Percentiles rank a stretch among this genome's conserved stretches.
Conservation (phyloP, 2,888 invertebrate genomes). For the Tiliacea citrago region DNA sequence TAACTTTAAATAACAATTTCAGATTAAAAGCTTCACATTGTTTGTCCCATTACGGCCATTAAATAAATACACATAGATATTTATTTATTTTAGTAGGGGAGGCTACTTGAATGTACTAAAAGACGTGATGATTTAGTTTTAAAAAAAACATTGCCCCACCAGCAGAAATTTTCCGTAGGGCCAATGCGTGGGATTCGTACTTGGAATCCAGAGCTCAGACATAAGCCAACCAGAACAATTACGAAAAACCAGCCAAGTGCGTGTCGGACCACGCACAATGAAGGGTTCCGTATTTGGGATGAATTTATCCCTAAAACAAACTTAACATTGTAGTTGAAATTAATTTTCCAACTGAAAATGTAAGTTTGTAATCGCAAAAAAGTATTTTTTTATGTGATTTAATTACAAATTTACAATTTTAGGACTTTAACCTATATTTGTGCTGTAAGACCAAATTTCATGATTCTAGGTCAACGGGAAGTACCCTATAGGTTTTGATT, state of each 20-base stretch:
- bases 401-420: too few species aligned
- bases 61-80: neutral
- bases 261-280: too few species aligned
- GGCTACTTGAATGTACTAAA: neutral
- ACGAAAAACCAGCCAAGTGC: neutral
- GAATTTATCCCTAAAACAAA: too few species aligned
- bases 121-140: neutral
- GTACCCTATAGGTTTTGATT: too few species aligned
- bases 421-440: too few species aligned
- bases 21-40: slow-evolving; percentile 12
- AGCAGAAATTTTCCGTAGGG: neutral
- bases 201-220: neutral
- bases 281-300: too few species aligned
- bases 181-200: neutral
- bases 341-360: too few species aligned
- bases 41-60: slow-evolving; percentile 1
- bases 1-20: slow-evolving; percentile 19
- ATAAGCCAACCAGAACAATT: neutral
- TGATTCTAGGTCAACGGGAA: too few species aligned
- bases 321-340: too few species aligned
- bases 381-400: too few species aligned
- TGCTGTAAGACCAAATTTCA: too few species aligned
- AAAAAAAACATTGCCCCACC: neutral
- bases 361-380: too few species aligned
- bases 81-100: neutral